Base-by-base conservation (phyloP, 2,888 invertebrate genomes). In the Dicycla oo region DNA sequence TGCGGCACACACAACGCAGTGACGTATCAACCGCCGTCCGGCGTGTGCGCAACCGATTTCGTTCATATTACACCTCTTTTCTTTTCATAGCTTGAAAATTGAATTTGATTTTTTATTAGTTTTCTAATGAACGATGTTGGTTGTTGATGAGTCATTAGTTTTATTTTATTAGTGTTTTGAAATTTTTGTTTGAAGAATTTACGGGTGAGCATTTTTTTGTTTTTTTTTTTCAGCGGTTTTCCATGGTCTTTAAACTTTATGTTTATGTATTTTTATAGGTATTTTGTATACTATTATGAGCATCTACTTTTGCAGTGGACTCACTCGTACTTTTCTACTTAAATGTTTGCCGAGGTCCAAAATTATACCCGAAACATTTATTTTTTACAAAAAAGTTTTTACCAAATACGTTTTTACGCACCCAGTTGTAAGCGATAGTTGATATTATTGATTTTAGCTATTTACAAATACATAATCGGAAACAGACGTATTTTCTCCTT, bases 11-110 rank as follows among this genome's bases (percentile, higher is more conserved):
- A 66, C 51, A 53, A 73, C 78, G 65, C 80, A 80, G 86, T 87
- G 87, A 87, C 87, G 86, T 87, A 85, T 81, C 79, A 73, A 72
- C 77, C 80, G 78, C 73, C 81, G 76, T 30, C 61, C 79, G 67
- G 78, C 87, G 80, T 72, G 77, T 71, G 81, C 86, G 86, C 86
- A 79, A 77, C 78, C 63, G 72, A 79, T 65, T 54, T 84, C 79
- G 64, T 86, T 81, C 68, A 74, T 64, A 45, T 18, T 13, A 57
- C 53, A 40, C 64, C 49, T 77, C 45, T 74, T 53, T 65, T 43
- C 34, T 73, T 73, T 82, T 73, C 40, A n/a, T 45, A 70, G 68
- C 66, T 67, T 75, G 45, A 73, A 62, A 68, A 66, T 61, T 13
- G 34, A 65, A 47, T 58, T 40, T 5, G 11, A 23, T 20, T 54